Percentiles rank a stretch among this genome's conserved stretches.
Evolutionary conservation across 2,113 vertebrate species (phyloP).

Genomic region (Todiramphus saurophagus): DNA sequence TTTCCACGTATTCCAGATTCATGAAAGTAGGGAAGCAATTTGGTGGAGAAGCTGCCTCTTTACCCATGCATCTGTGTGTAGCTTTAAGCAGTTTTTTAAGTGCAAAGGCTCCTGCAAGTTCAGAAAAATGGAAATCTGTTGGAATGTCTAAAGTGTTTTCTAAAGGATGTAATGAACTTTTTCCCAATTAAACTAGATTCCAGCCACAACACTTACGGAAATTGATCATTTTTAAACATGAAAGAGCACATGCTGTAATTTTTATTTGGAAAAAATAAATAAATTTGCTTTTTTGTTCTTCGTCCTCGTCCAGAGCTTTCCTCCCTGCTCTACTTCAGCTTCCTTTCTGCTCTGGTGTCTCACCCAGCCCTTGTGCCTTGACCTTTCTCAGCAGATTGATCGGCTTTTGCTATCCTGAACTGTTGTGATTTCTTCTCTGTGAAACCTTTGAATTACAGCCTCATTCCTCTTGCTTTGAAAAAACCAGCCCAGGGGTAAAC

Average conservation of each 20-base stretch:
- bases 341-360: too few species aligned
- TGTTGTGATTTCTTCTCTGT: background rate
- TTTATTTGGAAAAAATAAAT: background rate
- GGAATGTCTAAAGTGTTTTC: background rate
- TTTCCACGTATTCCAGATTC: background rate
- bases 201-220: background rate
- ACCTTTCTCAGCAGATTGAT: background rate
- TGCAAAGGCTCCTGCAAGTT: accelerated
- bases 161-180: background rate
- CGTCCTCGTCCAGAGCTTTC: background rate
- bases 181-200: background rate
- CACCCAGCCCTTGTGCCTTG: background rate
- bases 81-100: background rate
- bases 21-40: background rate
- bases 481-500: too few species aligned
- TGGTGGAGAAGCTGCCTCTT: background rate
- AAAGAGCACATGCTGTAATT: background rate
- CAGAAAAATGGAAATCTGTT: background rate
- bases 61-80: background rate
- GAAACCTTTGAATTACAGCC: background rate
- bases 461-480: background rate
- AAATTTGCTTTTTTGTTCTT: background rate
- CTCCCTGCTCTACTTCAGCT: background rate
- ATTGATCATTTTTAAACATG: background rate
- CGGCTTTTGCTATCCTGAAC: background rate